phyloP scores from a whole-genome alignment of 2,797 vertebrate species.

The Sebastolobus alascanus region DNA sequence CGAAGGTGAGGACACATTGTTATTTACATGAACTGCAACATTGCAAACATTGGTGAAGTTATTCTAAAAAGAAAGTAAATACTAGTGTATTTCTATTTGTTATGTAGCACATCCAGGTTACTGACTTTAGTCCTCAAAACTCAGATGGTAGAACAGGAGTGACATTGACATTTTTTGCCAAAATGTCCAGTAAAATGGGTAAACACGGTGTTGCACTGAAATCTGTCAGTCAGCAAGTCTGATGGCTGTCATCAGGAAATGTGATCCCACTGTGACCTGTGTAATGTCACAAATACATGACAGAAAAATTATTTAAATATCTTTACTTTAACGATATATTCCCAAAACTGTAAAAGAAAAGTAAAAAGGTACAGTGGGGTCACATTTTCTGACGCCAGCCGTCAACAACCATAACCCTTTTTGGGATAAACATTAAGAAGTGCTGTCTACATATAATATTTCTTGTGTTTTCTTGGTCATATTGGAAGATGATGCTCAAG shows the following conservation, averaged over 20 bases:
- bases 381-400: too few species aligned
- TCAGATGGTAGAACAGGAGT: not conserved
- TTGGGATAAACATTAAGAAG: not conserved
- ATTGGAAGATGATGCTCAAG: not conserved
- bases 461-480: not conserved
- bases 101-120: not conserved
- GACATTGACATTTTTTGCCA: not conserved
- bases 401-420: not conserved
- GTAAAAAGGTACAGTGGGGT: too few species aligned
- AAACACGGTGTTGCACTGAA: not conserved
- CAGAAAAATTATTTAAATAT: too few species aligned
- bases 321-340: too few species aligned
- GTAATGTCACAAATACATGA: too few species aligned
- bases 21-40: not conserved
- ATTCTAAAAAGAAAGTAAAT: not conserved
- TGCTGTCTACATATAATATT: not conserved
- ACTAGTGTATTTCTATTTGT: not conserved
- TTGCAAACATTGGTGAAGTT: not conserved
- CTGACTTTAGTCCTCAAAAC: not conserved
- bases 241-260: too few species aligned
- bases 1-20: not conserved
- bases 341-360: too few species aligned
- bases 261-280: too few species aligned
- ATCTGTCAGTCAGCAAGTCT: too few species aligned
- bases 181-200: not conserved